phyloP scores from a whole-genome alignment of 2,888 invertebrate genomes.

The Petrolisthes manimaculis region DNA sequence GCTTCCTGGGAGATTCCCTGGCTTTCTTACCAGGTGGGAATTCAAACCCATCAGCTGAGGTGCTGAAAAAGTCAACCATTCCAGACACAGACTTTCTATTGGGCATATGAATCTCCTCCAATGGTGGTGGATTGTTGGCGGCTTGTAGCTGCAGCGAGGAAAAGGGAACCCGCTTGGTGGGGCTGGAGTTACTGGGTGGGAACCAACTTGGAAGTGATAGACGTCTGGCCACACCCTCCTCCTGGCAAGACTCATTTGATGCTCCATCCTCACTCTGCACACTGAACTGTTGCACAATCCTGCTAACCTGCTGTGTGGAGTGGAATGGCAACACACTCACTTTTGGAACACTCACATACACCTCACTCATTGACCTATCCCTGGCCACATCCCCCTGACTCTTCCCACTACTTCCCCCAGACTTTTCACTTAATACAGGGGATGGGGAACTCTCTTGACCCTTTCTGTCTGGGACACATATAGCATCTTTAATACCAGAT shows the following conservation, averaged over 20 bases:
- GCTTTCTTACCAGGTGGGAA: neutral
- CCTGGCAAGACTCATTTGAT: neutral
- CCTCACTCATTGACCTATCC: slow-evolving; percentile 35
- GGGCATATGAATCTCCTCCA: too few species aligned
- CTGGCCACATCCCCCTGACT: neutral
- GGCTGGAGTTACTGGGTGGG: neutral
- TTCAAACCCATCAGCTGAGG: neutral
- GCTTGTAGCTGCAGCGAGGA: neutral
- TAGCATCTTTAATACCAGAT: neutral
- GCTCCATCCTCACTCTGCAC: slow-evolving; percentile 3
- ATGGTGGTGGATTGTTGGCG: neutral
- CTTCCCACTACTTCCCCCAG: slow-evolving; percentile 11
- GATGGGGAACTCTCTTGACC: neutral
- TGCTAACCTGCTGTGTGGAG: slow-evolving; percentile 11
- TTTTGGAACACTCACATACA: slow-evolving; percentile 25
- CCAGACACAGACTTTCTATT: slow-evolving; percentile 16
- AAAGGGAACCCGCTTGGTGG: neutral
- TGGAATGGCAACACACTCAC: slow-evolving; percentile 17
- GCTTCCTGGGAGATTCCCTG: slow-evolving; percentile 3
- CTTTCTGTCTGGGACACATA: neutral
- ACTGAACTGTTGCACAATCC: slow-evolving; percentile 33
- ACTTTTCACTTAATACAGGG: slow-evolving; percentile 14
- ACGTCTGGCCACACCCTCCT: neutral
- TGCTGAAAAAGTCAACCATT: slow-evolving; percentile 16
- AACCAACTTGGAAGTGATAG: neutral